These are phyloP conservation scores for Spongilla lacustris DNA, from an alignment of 37 sponge, comb jelly and placozoan genomes.

Conservation along the genomic window DNA sequence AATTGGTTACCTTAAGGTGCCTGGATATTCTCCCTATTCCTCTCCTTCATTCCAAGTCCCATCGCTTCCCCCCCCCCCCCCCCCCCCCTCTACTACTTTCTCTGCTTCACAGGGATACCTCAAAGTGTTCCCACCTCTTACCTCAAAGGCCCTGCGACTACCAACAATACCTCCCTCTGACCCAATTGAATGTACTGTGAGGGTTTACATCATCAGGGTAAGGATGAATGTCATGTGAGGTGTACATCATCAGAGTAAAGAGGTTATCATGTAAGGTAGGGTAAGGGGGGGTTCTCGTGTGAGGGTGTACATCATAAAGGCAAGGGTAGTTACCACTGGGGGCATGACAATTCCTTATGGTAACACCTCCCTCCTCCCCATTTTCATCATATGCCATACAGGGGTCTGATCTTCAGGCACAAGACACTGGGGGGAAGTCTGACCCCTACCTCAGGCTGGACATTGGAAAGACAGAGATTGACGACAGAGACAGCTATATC, in stretches of 20 bases:
- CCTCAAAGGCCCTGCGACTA: conserved; percentile 56
- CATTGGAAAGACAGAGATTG: conserved; percentile 82
- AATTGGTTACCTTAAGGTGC: conserved; percentile 86
- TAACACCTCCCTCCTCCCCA: too few species aligned
- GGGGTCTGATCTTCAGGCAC: conserved; percentile 87
- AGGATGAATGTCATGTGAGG: conserved; percentile 2
- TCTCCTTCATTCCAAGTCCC: too few species aligned
- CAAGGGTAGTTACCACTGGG: too few species aligned
- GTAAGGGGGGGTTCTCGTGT: too few species aligned
- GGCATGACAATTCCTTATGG: too few species aligned
- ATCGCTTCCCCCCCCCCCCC: too few species aligned
- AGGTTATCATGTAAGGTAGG: too few species aligned
- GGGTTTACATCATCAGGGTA: conserved; percentile 92
- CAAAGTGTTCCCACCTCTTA: conserved; percentile 83
- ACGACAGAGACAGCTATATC: conserved; percentile 90
- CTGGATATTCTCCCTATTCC: too few species aligned
- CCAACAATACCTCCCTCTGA: conserved; percentile 68
- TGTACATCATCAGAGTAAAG: too few species aligned
- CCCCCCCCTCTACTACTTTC: too few species aligned
- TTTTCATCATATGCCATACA: conserved; percentile 19
- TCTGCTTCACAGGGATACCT: conserved; percentile 89
- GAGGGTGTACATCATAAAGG: too few species aligned
- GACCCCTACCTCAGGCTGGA: conserved; percentile 92
- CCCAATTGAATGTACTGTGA: conserved; percentile 75
- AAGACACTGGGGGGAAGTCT: conserved; percentile 84